phyloP scores from a whole-genome alignment of 2,113 vertebrate species.

The Dipodomys stephensi region DNA sequence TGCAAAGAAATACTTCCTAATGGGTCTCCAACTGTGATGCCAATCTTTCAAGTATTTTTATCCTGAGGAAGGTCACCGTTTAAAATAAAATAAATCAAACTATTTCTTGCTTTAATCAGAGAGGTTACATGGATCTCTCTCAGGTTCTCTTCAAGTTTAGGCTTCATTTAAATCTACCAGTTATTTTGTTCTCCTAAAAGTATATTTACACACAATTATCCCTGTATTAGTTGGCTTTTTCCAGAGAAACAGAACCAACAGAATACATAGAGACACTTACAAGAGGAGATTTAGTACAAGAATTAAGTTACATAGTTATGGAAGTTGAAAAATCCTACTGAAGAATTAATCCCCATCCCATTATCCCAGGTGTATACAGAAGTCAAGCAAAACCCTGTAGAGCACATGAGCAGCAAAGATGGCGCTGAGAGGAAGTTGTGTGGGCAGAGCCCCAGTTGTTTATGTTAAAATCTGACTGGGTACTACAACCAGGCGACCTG shows the following conservation, averaged over 20 bases:
- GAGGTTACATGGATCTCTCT: neutral
- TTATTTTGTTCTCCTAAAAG: neutral
- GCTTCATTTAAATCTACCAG: slow-evolving; percentile 17
- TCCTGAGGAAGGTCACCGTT: neutral
- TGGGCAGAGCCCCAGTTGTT: no score
- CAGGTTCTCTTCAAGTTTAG: neutral
- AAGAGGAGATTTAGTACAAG: neutral
- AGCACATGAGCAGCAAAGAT: no score
- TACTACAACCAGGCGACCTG: no score
- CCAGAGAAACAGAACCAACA: neutral
- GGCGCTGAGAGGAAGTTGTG: no score
- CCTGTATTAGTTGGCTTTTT: neutral
- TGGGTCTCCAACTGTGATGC: neutral
- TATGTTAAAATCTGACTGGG: no score
- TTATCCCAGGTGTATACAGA: no score
- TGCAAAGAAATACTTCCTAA: slow-evolving; percentile 54
- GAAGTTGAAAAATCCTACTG: neutral
- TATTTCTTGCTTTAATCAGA: neutral
- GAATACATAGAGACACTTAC: neutral
- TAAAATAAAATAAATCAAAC: slow-evolving; percentile 11
- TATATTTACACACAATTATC: neutral
- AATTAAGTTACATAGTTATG: neutral
- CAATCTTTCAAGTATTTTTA: slow-evolving; percentile 41
- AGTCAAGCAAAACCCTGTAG: no score
- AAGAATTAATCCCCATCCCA: no score